Evolutionary conservation across 2,113 vertebrate species (phyloP), one percentile per base, ranked within the genome.

Genomic region (Anthoscopus minutus): DNA sequence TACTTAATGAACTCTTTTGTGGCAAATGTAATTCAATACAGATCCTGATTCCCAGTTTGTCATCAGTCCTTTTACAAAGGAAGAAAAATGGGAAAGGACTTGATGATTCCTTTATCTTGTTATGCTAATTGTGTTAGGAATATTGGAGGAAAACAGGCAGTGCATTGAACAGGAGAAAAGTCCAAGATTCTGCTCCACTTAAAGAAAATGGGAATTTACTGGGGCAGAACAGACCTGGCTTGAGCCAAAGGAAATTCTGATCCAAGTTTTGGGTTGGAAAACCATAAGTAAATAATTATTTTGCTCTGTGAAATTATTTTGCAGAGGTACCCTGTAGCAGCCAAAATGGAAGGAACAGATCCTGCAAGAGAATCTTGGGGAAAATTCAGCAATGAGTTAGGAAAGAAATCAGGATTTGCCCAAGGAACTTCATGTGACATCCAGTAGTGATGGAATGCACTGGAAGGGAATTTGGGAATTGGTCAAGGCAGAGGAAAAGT

Each of bases 1-100:
- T 97, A 97, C 96, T 97, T 97, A 98, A 97, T 98, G 97, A 97
- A 97, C 96, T 97, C 97, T 94, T 97, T 96, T 97, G 96, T 98
- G 96, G 96, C 92, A 95, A 97, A 96, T 93, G 94, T 98, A 97
- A 98, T 97, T 97, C 94, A 96, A 94, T 97, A 94, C 81, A 88
- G 91, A 91, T 64, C 87, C 94, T 70, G 96, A 97, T 96, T 97
- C 92, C 96, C 81, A 92, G 96, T 97, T 96, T 98, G 96, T 97
- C 97, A 96, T 97, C 96, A 81, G 94, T 88, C 94, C 91, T 96
- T 95, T 96, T 96, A 91, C 81, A 81, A 92, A 81, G 76, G 92
- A 81, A 95, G 95, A 97, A 90, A 96, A 96, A 97, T 97, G 96
- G 78, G 86, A 82, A 90, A 77, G 81, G 84, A 96, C 93, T 96